phyloP scores from a whole-genome alignment of 2,797 vertebrate genomes.

The Chrysocyon brachyurus region DNA sequence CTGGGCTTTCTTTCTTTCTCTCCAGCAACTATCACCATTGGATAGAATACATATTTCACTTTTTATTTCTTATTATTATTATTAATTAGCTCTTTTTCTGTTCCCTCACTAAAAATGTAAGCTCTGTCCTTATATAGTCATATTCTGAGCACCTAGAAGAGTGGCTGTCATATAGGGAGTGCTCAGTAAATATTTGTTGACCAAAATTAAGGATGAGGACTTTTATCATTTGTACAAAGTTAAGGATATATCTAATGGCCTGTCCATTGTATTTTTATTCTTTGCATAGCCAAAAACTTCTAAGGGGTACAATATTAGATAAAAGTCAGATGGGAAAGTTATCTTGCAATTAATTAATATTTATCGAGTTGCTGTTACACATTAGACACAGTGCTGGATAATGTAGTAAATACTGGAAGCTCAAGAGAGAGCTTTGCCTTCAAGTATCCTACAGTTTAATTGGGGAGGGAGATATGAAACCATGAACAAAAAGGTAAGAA shows the following conservation, averaged over 20 bases:
- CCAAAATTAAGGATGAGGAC: background rate
- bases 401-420: background rate
- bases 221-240: background rate
- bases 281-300: background rate
- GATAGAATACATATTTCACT: background rate
- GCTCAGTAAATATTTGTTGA: background rate
- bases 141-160: background rate
- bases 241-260: background rate
- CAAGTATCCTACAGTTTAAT: background rate
- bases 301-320: background rate
- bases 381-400: background rate
- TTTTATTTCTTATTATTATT: background rate
- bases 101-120: background rate
- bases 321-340: background rate
- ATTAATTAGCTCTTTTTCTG: background rate
- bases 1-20: background rate
- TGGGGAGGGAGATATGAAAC: background rate
- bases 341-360: background rate
- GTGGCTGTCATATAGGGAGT: background rate
- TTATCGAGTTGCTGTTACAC: background rate
- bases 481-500: background rate
- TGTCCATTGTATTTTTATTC: background rate
- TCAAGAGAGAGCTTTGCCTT: slow-evolving; percentile 1
- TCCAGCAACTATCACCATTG: background rate
- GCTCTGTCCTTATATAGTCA: background rate